Evolutionary conservation across 2,888 invertebrate genomes (phyloP).

Genomic region (Dione juno): DNA sequence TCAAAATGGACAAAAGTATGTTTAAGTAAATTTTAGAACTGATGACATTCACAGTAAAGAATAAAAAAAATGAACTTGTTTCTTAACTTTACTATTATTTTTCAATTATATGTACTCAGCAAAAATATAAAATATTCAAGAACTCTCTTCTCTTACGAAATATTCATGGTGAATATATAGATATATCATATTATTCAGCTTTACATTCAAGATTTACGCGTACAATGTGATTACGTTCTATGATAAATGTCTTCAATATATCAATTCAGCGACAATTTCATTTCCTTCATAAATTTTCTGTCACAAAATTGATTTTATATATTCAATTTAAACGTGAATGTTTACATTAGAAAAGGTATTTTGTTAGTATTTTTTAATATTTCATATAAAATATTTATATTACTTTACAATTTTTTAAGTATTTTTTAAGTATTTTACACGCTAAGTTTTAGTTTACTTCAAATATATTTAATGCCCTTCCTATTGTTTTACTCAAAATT

Average conservation of each 20-base stretch:
- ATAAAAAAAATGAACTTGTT: not conserved
- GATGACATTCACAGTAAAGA: too few species aligned
- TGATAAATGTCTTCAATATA: conserved; percentile 43
- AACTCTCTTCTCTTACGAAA: not conserved
- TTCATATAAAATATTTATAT: not conserved
- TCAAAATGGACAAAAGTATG: too few species aligned
- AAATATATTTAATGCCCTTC: too few species aligned
- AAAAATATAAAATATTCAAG: not conserved
- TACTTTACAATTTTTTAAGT: too few species aligned
- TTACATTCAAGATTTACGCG: not conserved
- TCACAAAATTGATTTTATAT: conserved; percentile 24
- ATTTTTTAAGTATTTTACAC: too few species aligned
- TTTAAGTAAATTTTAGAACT: too few species aligned
- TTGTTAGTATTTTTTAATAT: not conserved
- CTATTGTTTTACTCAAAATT: too few species aligned
- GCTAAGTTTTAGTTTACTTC: too few species aligned
- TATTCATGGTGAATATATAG: not conserved
- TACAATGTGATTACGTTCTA: conserved; percentile 10
- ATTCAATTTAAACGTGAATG: conserved; percentile 20
- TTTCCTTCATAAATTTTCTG: conserved; percentile 52
- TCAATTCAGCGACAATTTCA: conserved; percentile 51
- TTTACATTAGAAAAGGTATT: not conserved
- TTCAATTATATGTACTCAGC: not conserved
- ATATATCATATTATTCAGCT: not conserved
- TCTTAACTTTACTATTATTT: too few species aligned